phyloP scores from a whole-genome alignment of 2,113 vertebrate species.

The Abramis brama region DNA sequence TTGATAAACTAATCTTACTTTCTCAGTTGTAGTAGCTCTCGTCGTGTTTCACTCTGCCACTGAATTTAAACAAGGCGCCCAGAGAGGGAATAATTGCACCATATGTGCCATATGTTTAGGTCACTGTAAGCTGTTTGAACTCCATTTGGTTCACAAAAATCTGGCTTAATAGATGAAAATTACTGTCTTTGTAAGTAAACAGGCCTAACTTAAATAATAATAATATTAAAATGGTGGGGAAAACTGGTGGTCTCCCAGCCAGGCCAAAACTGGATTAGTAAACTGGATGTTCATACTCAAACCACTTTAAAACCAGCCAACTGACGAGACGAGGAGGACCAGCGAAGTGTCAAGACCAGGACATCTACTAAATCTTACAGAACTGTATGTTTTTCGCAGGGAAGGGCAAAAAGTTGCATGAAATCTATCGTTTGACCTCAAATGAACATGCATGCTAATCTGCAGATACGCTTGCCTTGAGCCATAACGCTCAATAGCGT shows the following conservation, averaged over 20 bases:
- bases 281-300: background rate
- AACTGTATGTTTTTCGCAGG: background rate
- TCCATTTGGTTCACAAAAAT: background rate
- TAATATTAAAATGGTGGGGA: no score
- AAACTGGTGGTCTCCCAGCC: background rate
- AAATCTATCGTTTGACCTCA: background rate
- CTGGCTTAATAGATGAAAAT: background rate
- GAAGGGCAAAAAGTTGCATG: background rate
- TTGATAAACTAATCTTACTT: conserved; percentile 81
- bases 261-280: background rate
- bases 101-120: conserved; percentile 14
- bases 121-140: background rate
- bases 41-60: conserved; percentile 29
- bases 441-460: background rate
- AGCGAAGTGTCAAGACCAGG: background rate
- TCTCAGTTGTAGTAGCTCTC: conserved; percentile 58
- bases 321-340: background rate
- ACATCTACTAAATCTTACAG: background rate
- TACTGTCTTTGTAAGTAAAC: background rate
- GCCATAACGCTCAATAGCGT: background rate
- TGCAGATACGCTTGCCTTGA: background rate
- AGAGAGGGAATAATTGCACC: conserved; percentile 26
- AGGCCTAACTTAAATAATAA: background rate
- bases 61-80: conserved; percentile 70
- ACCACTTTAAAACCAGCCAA: background rate